Base-by-base conservation (phyloP, 2,113 vertebrate species). In the Lophochroa leadbeateri region DNA sequence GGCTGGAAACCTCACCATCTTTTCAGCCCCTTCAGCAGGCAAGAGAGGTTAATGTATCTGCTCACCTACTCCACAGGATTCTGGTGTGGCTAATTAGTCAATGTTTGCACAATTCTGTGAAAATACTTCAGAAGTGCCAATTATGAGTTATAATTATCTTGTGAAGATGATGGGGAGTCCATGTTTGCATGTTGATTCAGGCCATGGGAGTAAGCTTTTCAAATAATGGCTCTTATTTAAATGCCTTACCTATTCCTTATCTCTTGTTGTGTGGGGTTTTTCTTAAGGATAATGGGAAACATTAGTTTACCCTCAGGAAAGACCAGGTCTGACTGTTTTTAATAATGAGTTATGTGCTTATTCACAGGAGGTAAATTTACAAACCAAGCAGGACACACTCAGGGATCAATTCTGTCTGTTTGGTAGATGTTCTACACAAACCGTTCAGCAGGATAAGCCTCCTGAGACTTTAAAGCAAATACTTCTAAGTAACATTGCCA, bases 261-360 rank as follows among this genome's bases (percentile, higher is more conserved):
- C 90, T 91, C 76, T 60, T 39, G 43, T 82, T 71, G 70, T 3
- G 53, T 50, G 57, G 5, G 21, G 21, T 58, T 13, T 29, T 87
- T 80, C 86, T 74, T 65, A 75, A 85, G 86, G 69, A 82, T 86
- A 72, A 92, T 93, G 80, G 92, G 90, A 92, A 97, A 69, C 71
- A 70, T 75, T 87, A 90, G 88, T 91, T 94, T 92, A 82, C 91
- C 86, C 86, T 91, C 55, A 75, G 92, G 95, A 92, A 96, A 87
- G 86, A 81, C 92, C 86, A 92, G 86, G 93, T 91, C 96, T 96
- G 76, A 75, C 96, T 96, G 96, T 92, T 97, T 96, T 94, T 94
- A 94, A 88, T 97, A 96, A 97, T 91, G 92, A 93, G 76, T 90
- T 97, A 88, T 69, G 67, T 90, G 80, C 91, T 92, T 94, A 95